phyloP scores from a whole-genome alignment of 2,888 invertebrate genomes.

The Apamea monoglypha region DNA sequence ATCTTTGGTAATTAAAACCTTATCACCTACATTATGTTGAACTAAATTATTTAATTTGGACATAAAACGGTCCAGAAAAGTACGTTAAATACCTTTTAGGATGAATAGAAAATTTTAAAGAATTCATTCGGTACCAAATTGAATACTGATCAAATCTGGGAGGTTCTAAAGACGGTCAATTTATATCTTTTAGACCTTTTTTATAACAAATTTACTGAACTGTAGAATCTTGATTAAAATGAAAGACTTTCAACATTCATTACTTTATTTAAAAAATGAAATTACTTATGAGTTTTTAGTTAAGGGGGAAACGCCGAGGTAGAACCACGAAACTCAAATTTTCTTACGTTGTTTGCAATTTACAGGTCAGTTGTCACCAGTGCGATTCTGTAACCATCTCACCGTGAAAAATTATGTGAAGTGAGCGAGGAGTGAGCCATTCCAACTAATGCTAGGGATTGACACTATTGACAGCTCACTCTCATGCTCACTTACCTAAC shows the following conservation, averaged over 20 bases:
- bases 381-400: no score
- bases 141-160: slow-evolving; percentile 35
- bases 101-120: slow-evolving; percentile 15
- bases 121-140: slow-evolving; percentile 9
- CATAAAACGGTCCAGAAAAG: slow-evolving; percentile 1
- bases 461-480: no score
- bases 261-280: neutral
- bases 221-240: neutral
- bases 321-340: no score
- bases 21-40: neutral
- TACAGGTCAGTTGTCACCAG: no score
- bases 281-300: neutral
- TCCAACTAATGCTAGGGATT: no score
- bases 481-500: no score
- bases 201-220: neutral
- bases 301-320: neutral
- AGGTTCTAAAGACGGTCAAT: neutral
- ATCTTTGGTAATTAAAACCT: neutral
- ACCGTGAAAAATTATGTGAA: no score
- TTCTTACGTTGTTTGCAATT: no score
- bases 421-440: no score
- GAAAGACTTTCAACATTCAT: neutral
- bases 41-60: slow-evolving; percentile 29
- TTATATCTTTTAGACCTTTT: slow-evolving; percentile 11
- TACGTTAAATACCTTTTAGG: neutral